Conservation (phyloP, 2,113 vertebrate genomes). For the Cavia aperea region DNA sequence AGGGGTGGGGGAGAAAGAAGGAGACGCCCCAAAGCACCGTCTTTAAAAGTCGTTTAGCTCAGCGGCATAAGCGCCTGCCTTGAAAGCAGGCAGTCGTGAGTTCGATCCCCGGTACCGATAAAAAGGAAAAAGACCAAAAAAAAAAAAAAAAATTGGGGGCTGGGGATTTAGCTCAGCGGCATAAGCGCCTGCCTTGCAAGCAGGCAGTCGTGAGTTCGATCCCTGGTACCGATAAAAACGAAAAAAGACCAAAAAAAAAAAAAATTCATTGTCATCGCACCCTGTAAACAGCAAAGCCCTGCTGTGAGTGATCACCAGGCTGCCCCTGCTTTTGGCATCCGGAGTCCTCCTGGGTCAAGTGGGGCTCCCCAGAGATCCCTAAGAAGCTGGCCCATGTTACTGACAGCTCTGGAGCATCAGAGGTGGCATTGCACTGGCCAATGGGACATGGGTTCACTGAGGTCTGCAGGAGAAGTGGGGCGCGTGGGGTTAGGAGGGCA, state of each 20-base stretch:
- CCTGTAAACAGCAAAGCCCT: background rate
- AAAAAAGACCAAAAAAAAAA: too few species aligned
- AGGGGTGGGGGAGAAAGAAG: background rate
- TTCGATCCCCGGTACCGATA: too few species aligned
- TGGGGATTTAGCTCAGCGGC: too few species aligned
- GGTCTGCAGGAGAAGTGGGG: background rate
- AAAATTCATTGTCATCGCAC: background rate
- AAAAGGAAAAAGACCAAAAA: too few species aligned
- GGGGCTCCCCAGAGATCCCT: background rate
- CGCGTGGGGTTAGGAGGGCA: background rate
- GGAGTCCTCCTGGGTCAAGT: slow-evolving; percentile 18
- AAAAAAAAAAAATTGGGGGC: too few species aligned
- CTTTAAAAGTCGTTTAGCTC: background rate
- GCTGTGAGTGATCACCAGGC: background rate
- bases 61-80: too few species aligned
- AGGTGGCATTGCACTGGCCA: too few species aligned
- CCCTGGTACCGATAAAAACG: too few species aligned
- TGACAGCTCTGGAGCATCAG: background rate
- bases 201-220: too few species aligned
- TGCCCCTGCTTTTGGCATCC: background rate
- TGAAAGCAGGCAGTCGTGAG: too few species aligned
- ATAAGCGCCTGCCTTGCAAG: too few species aligned
- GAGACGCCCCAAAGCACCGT: too few species aligned
- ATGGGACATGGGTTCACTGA: background rate
- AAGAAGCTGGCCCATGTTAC: background rate